Base-by-base conservation (phyloP, 2,888 invertebrate genomes). In the Thecocarcelia acutangulata region DNA sequence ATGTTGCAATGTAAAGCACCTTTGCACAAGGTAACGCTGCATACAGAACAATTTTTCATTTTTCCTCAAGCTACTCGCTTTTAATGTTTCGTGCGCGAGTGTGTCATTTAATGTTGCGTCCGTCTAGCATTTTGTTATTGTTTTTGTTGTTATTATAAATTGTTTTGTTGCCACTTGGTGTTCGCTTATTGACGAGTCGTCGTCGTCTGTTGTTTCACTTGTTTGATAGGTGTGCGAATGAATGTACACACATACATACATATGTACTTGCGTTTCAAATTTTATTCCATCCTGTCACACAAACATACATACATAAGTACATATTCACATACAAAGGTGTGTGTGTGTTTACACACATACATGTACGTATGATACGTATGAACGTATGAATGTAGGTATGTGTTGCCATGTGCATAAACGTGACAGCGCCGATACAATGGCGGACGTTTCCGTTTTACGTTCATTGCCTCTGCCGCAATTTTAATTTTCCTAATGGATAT, bases 401-500 rank as follows among this genome's bases (percentile, higher is more conserved):
- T 83, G 37, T 54, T 54, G 24, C 48, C 50, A 17, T 61, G 52
- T 80, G 19, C 58, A 12, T 76, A 80, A 70, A 52, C 82, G 78
- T 83, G 83, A 85, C 82, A 80, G 82, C 58, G 83, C 80, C 54
- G 80, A 81, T 82, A 82, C 83, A 84, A 83, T 84, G 84, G 82
- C 83, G 83, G 78, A 73, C 83, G 77, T 69, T 80, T 75, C 80
- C 87, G 87, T 87, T 87, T 87, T 87, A 85, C 88, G 87, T 89
- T 89, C 88, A 89, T 89, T 89, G 88, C 89, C 88, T 88, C 90
- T 88, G 90, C 89, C 89, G 87, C 89, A 90, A 88, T 89, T 91
- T 91, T 91, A 91, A 91, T 91, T 91, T 91, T 90, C 90, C 90
- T 91, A 91, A 91, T 91, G 91, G 91, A 91, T 91, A 91, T 91